phyloP scores from a whole-genome alignment of 2,888 invertebrate species.

The Venusia cambrica region DNA sequence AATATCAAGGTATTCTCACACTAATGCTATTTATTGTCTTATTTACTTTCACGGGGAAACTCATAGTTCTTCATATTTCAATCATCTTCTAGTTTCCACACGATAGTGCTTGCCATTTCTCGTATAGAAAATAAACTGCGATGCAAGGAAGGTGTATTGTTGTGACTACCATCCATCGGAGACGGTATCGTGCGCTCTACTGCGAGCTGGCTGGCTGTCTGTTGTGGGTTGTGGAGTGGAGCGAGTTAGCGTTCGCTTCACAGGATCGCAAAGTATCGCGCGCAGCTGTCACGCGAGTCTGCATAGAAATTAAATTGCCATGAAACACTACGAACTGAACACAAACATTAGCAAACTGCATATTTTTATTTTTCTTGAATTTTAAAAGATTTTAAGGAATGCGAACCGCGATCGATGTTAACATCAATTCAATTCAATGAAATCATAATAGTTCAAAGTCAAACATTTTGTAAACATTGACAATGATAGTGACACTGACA shows the following conservation, averaged over 20 bases:
- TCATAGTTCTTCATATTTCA: slow-evolving; percentile 46
- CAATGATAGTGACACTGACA: too few species aligned
- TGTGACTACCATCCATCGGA: slow-evolving; percentile 29
- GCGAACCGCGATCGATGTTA: too few species aligned
- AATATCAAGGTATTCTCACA: slow-evolving; percentile 56
- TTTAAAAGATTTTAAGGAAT: too few species aligned
- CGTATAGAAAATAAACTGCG: slow-evolving; percentile 46
- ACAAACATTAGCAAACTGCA: not conserved
- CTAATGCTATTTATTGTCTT: slow-evolving; percentile 44
- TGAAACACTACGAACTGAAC: slow-evolving; percentile 11
- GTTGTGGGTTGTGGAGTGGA: too few species aligned
- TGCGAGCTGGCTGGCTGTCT: slow-evolving; percentile 28
- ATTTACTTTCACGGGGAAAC: slow-evolving; percentile 34
- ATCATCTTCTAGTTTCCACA: slow-evolving; percentile 38
- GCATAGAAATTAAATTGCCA: slow-evolving; percentile 20
- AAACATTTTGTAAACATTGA: too few species aligned
- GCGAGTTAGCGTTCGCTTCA: too few species aligned
- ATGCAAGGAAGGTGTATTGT: slow-evolving; percentile 9
- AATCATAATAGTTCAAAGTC: too few species aligned
- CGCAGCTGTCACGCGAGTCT: slow-evolving; percentile 32
- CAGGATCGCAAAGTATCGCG: slow-evolving; percentile 31
- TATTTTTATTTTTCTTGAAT: not conserved
- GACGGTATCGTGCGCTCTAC: slow-evolving; percentile 35
- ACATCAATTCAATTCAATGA: too few species aligned
- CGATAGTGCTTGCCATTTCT: slow-evolving; percentile 31